These are phyloP conservation scores for Actinia equina DNA, from an alignment of 64 coral and sea anemone species.

Conservation along the genomic window DNA sequence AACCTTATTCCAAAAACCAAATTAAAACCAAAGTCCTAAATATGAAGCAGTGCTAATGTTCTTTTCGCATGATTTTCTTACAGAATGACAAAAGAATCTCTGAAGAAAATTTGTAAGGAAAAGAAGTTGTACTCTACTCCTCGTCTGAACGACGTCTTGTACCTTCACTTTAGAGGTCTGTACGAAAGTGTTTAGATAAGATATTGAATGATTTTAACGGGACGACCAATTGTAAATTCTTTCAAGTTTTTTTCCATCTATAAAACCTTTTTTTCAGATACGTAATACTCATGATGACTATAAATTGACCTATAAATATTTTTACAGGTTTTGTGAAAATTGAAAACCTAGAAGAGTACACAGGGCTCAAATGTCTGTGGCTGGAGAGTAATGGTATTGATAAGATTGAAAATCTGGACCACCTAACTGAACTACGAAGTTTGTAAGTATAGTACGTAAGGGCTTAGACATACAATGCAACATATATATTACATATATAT, in stretches of 20 bases:
- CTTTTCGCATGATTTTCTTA: not conserved
- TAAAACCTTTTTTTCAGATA: too few species aligned
- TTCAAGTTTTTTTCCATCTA: too few species aligned
- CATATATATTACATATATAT: too few species aligned
- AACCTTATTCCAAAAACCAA: not conserved
- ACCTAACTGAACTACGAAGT: slow-evolving; percentile 80
- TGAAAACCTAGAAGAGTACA: slow-evolving; percentile 96
- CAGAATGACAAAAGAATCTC: slow-evolving; percentile 84
- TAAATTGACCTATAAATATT: too few species aligned
- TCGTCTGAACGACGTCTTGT: slow-evolving; percentile 91
- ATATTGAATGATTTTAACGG: too few species aligned
- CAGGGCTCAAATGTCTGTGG: slow-evolving; percentile 92
- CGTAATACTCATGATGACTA: too few species aligned
- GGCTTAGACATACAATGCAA: too few species aligned
- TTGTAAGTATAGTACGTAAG: slow-evolving; percentile 85
- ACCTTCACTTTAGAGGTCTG: slow-evolving; percentile 92
- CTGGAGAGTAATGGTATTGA: slow-evolving; percentile 92
- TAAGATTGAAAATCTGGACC: slow-evolving; percentile 85
- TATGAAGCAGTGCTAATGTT: too few species aligned
- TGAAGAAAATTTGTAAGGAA: slow-evolving; percentile 87
- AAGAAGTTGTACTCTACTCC: slow-evolving; percentile 93
- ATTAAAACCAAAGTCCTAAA: too few species aligned
- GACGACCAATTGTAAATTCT: too few species aligned
- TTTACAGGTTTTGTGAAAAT: slow-evolving; percentile 89
- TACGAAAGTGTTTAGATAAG: not conserved